Percentiles rank a stretch among this genome's conserved stretches.
Conservation (phyloP, 2,888 invertebrate genomes). For the Criorhina ranunculi region DNA sequence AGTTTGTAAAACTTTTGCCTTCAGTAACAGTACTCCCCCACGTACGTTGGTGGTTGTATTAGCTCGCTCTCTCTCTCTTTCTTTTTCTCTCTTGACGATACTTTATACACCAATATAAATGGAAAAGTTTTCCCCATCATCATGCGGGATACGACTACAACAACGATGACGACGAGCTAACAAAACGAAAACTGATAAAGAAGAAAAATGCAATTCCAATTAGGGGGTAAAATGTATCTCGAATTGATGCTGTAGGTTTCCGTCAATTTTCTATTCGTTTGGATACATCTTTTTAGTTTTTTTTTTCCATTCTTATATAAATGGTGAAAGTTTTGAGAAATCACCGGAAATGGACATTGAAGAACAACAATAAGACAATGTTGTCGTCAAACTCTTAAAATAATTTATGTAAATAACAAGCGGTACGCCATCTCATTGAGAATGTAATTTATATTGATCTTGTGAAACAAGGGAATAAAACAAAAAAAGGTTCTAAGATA, state of each 20-base stretch:
- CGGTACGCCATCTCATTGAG: not conserved
- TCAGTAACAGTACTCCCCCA: slow-evolving; percentile 11
- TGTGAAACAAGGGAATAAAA: not conserved
- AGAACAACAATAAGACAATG: slow-evolving; percentile 7
- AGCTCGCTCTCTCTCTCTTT: not conserved
- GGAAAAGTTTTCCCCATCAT: slow-evolving; percentile 53
- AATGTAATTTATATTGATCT: slow-evolving; percentile 22
- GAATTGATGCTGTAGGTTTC: slow-evolving; percentile 35
- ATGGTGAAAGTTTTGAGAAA: slow-evolving; percentile 34
- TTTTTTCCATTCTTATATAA: slow-evolving; percentile 20
- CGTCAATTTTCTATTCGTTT: slow-evolving; percentile 26
- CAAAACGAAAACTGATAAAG: slow-evolving; percentile 33
- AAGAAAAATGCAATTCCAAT: slow-evolving; percentile 63
- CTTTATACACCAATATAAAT: slow-evolving; percentile 51
- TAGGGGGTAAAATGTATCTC: slow-evolving; percentile 35
- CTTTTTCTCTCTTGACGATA: slow-evolving; percentile 30
- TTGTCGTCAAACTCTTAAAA: slow-evolving; percentile 2
- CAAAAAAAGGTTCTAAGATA: not conserved
- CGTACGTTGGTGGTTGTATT: not conserved
- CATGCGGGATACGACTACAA: slow-evolving; percentile 7
- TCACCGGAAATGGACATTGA: not conserved
- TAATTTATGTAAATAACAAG: slow-evolving; percentile 40
- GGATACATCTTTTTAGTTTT: slow-evolving; percentile 9
- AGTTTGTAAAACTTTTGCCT: slow-evolving; percentile 59
- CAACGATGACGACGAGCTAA: not conserved